Evolutionary conservation across 2,888 invertebrate species (phyloP).

Genomic region (Pegoplata infirma): DNA sequence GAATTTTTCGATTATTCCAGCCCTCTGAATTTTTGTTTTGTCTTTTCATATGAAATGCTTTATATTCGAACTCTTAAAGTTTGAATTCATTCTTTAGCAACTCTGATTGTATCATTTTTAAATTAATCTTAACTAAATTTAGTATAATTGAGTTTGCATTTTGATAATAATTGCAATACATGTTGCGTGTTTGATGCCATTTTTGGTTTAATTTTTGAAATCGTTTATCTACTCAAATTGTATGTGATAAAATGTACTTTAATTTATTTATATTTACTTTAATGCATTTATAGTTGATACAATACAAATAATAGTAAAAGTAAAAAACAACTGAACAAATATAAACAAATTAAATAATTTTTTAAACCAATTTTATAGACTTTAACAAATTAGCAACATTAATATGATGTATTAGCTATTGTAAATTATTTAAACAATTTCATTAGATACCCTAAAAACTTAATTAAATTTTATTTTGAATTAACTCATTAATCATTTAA

Average conservation of each 20-base stretch:
- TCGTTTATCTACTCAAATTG: background rate
- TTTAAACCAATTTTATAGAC: background rate
- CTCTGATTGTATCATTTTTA: too few species aligned
- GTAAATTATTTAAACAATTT: too few species aligned
- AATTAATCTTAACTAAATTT: background rate
- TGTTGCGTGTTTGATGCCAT: background rate
- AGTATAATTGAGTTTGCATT: background rate
- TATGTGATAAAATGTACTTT: background rate
- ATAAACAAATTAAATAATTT: constrained; percentile 11
- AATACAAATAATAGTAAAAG: background rate
- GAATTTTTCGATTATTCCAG: too few species aligned
- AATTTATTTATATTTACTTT: background rate
- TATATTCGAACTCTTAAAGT: too few species aligned
- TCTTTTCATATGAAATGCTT: too few species aligned
- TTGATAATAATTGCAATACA: background rate
- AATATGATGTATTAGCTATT: background rate
- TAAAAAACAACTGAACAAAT: constrained; percentile 1
- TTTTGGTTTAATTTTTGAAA: background rate
- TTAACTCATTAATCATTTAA: too few species aligned
- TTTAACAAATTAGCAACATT: background rate
- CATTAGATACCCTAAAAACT: too few species aligned
- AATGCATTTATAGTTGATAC: too few species aligned
- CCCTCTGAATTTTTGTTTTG: too few species aligned
- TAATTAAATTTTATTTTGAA: too few species aligned
- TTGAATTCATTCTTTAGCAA: too few species aligned